Evolutionary conservation across 2,888 invertebrate genomes (phyloP).

Genomic region (Lasioglossum marginatum): DNA sequence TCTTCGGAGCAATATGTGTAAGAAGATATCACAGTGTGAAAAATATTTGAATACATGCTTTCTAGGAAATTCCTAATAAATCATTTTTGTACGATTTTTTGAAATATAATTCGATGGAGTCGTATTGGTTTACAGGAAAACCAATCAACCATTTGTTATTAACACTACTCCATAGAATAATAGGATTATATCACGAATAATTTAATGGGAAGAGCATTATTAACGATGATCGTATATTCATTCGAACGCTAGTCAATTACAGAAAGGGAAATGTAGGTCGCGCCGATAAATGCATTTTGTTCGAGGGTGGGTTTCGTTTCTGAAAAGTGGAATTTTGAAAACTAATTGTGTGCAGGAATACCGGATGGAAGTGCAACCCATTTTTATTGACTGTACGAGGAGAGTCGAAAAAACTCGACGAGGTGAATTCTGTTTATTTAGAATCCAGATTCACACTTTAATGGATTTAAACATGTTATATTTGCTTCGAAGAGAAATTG

Average conservation of each 20-base stretch:
- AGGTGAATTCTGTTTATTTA: neutral
- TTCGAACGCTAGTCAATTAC: neutral
- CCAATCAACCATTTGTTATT: neutral
- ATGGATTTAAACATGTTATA: neutral
- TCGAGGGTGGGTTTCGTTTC: neutral
- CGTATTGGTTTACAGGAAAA: neutral
- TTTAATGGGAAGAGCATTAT: neutral
- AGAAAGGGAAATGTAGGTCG: neutral
- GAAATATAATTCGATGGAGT: too few relatives aligned
- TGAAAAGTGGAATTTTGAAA: neutral
- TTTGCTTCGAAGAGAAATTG: neutral
- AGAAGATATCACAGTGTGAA: too few relatives aligned
- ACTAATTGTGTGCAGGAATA: neutral
- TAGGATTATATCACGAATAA: neutral
- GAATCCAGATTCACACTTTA: neutral
- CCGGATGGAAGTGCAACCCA: neutral
- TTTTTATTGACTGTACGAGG: neutral
- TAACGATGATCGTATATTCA: neutral
- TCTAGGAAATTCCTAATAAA: neutral
- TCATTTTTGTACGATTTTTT: too few relatives aligned
- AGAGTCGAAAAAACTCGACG: neutral
- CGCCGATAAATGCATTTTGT: neutral
- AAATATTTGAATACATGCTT: neutral
- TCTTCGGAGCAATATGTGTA: too few relatives aligned
- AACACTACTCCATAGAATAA: neutral